These are phyloP conservation scores for Nudaria mundana DNA, from an alignment of 2,888 invertebrate species.

Conservation along the genomic window DNA sequence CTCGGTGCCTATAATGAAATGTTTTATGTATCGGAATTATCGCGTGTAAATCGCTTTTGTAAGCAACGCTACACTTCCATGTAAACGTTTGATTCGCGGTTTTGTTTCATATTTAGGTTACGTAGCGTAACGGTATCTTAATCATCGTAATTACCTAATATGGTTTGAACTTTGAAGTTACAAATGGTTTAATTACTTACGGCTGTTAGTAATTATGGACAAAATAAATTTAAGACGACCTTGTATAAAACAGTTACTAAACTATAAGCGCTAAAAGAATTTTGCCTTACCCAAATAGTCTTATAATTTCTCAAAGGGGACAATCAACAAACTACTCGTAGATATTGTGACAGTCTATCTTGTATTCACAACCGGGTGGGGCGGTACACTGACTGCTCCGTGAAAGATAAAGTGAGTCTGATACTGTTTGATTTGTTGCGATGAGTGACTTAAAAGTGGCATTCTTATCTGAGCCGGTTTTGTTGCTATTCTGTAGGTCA, in stretches of 20 bases:
- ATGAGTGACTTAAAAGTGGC: too few species aligned
- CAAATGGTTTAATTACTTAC: constrained; percentile 2
- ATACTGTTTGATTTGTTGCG: too few species aligned
- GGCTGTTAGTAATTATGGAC: constrained; percentile 1
- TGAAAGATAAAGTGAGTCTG: too few species aligned
- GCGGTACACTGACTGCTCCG: too few species aligned
- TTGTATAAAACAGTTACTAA: constrained; percentile 1
- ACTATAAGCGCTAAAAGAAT: not conserved
- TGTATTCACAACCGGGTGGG: too few species aligned
- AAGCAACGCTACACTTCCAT: constrained; percentile 48
- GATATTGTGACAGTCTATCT: too few species aligned
- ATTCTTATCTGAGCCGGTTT: too few species aligned
- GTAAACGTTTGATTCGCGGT: constrained; percentile 43
- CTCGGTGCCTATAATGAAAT: constrained; percentile 73
- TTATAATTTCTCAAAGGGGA: too few species aligned
- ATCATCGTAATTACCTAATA: not conserved
- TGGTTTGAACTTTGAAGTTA: constrained; percentile 5
- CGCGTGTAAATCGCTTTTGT: constrained; percentile 66
- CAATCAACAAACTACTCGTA: too few species aligned
- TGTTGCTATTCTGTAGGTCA: too few species aligned
- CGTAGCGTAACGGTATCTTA: constrained; percentile 29
- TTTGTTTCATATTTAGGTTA: constrained; percentile 31
- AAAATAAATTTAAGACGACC: constrained; percentile 3
- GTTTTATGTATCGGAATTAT: constrained; percentile 76
- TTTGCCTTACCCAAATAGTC: too few species aligned